phyloP scores from a whole-genome alignment of 2,797 vertebrate species.

The Oreochromis grahami region DNA sequence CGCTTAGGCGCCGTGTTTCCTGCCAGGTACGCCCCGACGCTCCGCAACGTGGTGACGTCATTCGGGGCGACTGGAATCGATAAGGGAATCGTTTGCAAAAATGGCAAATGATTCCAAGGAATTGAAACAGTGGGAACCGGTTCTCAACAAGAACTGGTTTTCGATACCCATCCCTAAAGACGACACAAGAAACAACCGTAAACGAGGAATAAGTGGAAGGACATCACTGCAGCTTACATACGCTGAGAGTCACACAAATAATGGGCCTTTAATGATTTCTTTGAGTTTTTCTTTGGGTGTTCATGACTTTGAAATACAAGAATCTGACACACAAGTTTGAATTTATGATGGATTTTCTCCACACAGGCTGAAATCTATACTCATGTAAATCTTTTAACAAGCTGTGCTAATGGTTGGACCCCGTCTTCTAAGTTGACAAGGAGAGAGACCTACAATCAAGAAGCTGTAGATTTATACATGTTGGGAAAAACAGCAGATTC shows the following conservation, averaged over 20 bases:
- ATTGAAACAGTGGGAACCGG: too few species aligned
- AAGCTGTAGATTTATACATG: not conserved
- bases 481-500: not conserved
- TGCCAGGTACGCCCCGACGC: too few species aligned
- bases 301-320: too few species aligned
- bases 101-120: too few species aligned
- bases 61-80: too few species aligned
- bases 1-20: too few species aligned
- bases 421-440: not conserved
- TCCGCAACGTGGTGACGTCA: too few species aligned
- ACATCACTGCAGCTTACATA: not conserved
- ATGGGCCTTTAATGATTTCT: not conserved
- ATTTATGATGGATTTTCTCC: rapidly evolving
- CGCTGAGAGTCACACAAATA: rapidly evolving
- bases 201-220: not conserved
- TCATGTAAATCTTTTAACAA: rapidly evolving
- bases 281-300: not conserved
- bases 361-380: not conserved
- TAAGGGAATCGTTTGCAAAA: too few species aligned
- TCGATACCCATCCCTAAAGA: too few species aligned
- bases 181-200: rapidly evolving
- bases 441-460: rapidly evolving
- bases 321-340: not conserved
- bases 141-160: too few species aligned
- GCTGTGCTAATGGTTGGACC: not conserved